Percentiles rank a stretch among this genome's conserved stretches.
These are phyloP conservation scores for Dryoscopus gambensis DNA, from an alignment of 2,113 vertebrate genomes.

Conservation along the genomic window DNA sequence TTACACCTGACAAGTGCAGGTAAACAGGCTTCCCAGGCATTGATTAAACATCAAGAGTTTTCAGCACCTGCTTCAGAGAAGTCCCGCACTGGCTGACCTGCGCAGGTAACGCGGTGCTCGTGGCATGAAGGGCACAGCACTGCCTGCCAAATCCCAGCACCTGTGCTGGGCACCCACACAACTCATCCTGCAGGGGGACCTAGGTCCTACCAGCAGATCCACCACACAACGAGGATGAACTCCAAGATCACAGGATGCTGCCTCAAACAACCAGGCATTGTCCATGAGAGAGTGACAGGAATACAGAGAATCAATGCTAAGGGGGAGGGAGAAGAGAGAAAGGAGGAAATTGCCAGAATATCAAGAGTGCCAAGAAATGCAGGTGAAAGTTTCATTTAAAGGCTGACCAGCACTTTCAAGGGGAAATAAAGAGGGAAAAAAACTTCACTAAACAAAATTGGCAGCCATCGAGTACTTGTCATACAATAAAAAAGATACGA, in stretches of 20 bases:
- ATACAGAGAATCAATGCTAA: not conserved
- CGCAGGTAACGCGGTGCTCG: accelerated
- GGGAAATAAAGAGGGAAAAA: not conserved
- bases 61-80: not conserved
- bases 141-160: not conserved
- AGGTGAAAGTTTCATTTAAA: not conserved
- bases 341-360: not conserved
- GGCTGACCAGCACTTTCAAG: not conserved
- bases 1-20: constrained; percentile 1
- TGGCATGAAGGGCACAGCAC: not conserved
- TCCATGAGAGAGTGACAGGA: accelerated
- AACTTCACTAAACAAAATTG: not conserved
- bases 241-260: not conserved
- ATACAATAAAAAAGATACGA: not conserved
- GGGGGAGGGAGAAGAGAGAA: not conserved
- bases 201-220: not conserved
- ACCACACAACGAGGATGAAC: not conserved
- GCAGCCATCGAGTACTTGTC: constrained; percentile 16
- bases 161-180: not conserved
- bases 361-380: not conserved
- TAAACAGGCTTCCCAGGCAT: not conserved
- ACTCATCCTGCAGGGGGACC: not conserved
- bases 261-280: no score
- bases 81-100: not conserved
- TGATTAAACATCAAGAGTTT: not conserved